Conservation (phyloP, 2,113 vertebrate species). For the Halichoerus grypus region DNA sequence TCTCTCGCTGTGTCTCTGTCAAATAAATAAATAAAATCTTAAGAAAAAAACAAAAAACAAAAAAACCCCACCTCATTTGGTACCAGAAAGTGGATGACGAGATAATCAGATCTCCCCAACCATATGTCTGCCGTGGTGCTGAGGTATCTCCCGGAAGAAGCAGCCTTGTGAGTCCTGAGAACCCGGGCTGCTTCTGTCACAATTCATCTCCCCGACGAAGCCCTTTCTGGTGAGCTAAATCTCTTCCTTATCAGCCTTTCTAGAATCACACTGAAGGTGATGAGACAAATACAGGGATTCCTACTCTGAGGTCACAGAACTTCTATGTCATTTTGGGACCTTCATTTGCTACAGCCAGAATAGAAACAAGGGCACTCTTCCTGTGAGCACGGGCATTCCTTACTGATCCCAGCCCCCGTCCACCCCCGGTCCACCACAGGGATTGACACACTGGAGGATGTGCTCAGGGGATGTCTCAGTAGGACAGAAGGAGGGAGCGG, state of each 20-base stretch:
- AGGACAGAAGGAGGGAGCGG: fast-evolving
- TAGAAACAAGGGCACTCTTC: background rate
- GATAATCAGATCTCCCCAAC: background rate
- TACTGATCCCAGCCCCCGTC: background rate
- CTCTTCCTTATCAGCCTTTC: fast-evolving
- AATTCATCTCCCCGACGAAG: fast-evolving
- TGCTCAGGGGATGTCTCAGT: background rate
- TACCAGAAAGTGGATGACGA: background rate
- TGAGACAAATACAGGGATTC: fast-evolving
- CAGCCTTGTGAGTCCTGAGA: background rate
- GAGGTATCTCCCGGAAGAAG: fast-evolving
- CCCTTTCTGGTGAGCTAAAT: background rate
- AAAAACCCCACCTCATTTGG: background rate
- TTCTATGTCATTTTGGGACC: background rate
- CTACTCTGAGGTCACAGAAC: background rate
- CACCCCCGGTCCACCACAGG: too few species aligned
- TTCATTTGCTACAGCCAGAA: background rate
- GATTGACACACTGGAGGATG: background rate
- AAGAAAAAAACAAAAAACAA: too few species aligned
- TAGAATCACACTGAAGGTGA: background rate
- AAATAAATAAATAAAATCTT: too few species aligned
- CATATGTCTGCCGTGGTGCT: fast-evolving
- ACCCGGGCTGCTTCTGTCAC: background rate
- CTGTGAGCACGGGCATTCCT: background rate
- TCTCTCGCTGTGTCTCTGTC: too few species aligned